These are phyloP conservation scores for Lophius americanus DNA, from an alignment of 2,797 vertebrate species.

Conservation along the genomic window DNA sequence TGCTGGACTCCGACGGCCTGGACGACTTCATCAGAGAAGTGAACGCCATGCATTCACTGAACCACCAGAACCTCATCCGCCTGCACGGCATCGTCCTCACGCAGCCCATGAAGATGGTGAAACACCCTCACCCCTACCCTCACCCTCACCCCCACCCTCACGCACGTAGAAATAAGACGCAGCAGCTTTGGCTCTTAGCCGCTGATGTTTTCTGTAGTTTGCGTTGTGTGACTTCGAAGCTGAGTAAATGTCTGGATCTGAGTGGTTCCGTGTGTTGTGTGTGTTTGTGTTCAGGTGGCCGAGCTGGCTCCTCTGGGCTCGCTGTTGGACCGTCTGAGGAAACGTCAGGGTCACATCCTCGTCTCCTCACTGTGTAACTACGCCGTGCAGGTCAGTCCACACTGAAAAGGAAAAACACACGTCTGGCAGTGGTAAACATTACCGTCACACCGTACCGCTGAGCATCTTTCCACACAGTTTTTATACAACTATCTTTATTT, in stretches of 20 bases:
- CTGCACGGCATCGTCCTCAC: slow-evolving; percentile 95
- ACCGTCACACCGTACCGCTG: neutral
- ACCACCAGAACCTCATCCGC: slow-evolving; percentile 95
- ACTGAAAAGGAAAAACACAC: neutral
- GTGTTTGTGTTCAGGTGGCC: slow-evolving; percentile 83
- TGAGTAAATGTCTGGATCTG: too few relatives aligned
- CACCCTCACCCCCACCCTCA: neutral
- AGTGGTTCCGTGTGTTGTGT: neutral
- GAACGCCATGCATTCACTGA: slow-evolving; percentile 97
- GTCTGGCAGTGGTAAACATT: neutral
- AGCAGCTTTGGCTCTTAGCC: too few relatives aligned
- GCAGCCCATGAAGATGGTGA: slow-evolving; percentile 99
- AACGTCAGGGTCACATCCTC: slow-evolving; percentile 95
- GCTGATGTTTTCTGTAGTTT: neutral
- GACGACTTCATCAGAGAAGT: slow-evolving; percentile 98
- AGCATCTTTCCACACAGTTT: too few relatives aligned
- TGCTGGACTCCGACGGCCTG: slow-evolving; percentile 91
- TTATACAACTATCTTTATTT: too few relatives aligned
- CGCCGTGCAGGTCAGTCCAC: slow-evolving; percentile 86
- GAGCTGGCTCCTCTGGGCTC: slow-evolving; percentile 95
- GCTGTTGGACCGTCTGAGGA: slow-evolving; percentile 92
- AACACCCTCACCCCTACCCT: slow-evolving; percentile 8
- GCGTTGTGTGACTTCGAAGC: too few relatives aligned
- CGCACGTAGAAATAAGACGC: too few relatives aligned
- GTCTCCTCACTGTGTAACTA: slow-evolving; percentile 94